Percentiles rank a stretch among this genome's conserved stretches.
These are phyloP conservation scores for Dolichotis patagonum DNA, from an alignment of 2,113 vertebrate species.

Conservation along the genomic window DNA sequence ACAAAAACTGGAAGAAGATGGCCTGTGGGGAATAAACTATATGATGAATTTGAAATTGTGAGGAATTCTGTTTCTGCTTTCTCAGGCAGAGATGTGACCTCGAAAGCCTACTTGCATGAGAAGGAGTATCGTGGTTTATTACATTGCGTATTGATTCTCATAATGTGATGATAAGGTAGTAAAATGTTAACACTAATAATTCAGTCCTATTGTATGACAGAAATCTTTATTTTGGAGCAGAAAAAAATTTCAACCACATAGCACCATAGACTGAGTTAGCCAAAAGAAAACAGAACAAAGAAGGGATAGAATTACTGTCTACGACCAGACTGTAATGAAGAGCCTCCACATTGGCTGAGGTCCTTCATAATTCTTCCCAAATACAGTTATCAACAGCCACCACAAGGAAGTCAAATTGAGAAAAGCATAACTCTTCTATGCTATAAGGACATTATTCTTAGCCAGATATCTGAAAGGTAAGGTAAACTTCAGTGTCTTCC, in stretches of 20 bases:
- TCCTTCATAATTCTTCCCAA: not conserved
- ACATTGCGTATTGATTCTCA: not conserved
- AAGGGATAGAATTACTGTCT: not conserved
- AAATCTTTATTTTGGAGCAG: not conserved
- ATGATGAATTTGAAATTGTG: conserved; percentile 83
- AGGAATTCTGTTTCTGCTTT: conserved; percentile 72
- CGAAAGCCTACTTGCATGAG: conserved; percentile 69
- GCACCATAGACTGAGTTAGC: not conserved
- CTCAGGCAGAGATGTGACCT: conserved; percentile 75
- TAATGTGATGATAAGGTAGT: not conserved
- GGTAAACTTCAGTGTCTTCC: not conserved
- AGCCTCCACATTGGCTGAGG: fast-evolving
- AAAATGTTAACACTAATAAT: conserved; percentile 30
- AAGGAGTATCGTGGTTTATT: conserved; percentile 48
- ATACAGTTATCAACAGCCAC: not conserved
- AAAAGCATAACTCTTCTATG: not conserved
- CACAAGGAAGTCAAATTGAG: not conserved
- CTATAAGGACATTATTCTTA: not conserved
- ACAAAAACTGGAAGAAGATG: conserved; percentile 78
- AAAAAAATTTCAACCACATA: not conserved
- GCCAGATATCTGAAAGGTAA: not conserved
- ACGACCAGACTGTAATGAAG: not conserved
- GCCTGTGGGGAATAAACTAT: conserved; percentile 77
- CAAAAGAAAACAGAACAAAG: not conserved
- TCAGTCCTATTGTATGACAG: not conserved